phyloP scores from a whole-genome alignment of 2,888 invertebrate genomes.

The Villa cingulata region DNA sequence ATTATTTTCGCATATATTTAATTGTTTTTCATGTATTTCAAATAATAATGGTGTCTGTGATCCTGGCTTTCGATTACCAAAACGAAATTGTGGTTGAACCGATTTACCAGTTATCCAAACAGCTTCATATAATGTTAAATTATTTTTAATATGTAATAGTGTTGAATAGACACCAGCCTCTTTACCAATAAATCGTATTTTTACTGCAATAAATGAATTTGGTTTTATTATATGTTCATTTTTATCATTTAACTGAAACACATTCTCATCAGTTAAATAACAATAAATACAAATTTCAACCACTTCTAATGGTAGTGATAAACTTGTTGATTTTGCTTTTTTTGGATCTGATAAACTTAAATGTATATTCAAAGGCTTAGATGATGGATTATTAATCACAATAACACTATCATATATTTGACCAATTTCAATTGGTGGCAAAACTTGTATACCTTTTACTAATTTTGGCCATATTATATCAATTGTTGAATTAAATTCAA shows the following conservation, averaged over 20 bases:
- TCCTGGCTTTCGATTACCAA: constrained; percentile 76
- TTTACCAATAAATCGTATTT: constrained; percentile 26
- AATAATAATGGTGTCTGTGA: constrained; percentile 62
- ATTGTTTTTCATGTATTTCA: constrained; percentile 50
- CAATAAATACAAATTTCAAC: constrained; percentile 28
- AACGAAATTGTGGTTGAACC: constrained; percentile 72
- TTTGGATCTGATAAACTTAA: constrained; percentile 28
- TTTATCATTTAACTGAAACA: constrained; percentile 25
- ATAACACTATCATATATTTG: constrained; percentile 28
- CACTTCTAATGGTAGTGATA: constrained; percentile 31
- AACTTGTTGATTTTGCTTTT: constrained; percentile 24
- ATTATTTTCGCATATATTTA: constrained; percentile 38
- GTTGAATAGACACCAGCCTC: constrained; percentile 30
- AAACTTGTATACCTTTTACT: constrained; percentile 24
- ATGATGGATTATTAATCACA: constrained; percentile 29
- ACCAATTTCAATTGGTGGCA: constrained; percentile 30
- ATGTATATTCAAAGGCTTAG: constrained; percentile 26
- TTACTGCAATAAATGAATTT: constrained; percentile 23
- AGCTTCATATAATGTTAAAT: constrained; percentile 81
- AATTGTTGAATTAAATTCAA: constrained; percentile 31
- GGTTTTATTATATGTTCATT: constrained; percentile 24
- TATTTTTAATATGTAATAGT: constrained; percentile 55
- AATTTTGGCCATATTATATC: constrained; percentile 34
- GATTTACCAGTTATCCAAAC: constrained; percentile 73
- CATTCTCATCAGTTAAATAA: constrained; percentile 28